Percentiles rank a stretch among this genome's conserved stretches.
Evolutionary conservation across 2,797 vertebrate genomes (phyloP).

Genomic region (Chromis chromis): DNA sequence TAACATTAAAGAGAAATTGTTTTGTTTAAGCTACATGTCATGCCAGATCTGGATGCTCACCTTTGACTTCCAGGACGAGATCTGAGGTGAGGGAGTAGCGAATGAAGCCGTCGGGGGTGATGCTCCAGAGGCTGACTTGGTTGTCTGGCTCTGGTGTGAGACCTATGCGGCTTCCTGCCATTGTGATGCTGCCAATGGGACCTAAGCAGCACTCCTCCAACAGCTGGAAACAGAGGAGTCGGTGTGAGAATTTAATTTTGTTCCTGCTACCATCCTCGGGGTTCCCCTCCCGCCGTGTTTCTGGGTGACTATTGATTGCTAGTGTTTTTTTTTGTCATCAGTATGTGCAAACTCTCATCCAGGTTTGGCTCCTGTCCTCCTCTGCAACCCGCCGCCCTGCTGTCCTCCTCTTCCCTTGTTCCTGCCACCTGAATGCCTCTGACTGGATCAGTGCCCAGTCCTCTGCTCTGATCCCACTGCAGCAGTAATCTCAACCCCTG

Average conservation of each 20-base stretch:
- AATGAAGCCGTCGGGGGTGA: slow-evolving; percentile 90
- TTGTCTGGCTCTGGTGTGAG: slow-evolving; percentile 83
- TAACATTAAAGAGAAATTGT: not conserved
- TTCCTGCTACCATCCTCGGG: no score
- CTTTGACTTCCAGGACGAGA: slow-evolving; percentile 94
- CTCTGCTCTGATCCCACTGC: no score
- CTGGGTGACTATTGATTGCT: no score
- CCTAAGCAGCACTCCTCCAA: slow-evolving; percentile 91
- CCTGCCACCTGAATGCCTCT: no score
- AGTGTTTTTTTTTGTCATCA: no score
- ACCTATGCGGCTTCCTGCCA: slow-evolving; percentile 89
- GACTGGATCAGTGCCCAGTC: no score
- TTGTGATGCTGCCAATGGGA: slow-evolving; percentile 87
- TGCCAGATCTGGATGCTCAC: slow-evolving; percentile 77
- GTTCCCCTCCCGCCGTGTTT: no score
- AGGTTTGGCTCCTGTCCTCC: no score
- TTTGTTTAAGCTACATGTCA: not conserved
- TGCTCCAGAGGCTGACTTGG: slow-evolving; percentile 88
- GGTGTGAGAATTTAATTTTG: not conserved
- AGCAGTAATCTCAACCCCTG: no score
- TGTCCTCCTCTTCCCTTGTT: no score
- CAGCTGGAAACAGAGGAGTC: slow-evolving; percentile 78
- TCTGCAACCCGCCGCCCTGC: no score
- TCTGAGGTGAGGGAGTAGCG: slow-evolving; percentile 83
- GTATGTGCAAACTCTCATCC: no score